A percentile compares a stretch with the other conserved stretches of the same genome.
Evolutionary conservation across 2,113 vertebrate species (phyloP).

Genomic region (Peromyscus californicus): DNA sequence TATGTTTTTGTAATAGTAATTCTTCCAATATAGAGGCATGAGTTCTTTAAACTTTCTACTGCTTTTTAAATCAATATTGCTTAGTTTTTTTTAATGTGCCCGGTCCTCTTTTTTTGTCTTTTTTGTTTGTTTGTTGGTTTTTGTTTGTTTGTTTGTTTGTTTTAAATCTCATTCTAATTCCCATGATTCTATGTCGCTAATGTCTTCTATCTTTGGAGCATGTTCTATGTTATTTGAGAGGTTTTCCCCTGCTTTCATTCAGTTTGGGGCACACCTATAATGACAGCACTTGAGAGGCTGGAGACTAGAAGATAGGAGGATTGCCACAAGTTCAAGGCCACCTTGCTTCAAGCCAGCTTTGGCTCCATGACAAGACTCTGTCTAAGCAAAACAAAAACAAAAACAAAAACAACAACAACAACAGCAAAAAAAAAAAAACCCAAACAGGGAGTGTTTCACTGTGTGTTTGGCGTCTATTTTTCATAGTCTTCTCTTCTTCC

Average conservation of each 20-base stretch:
- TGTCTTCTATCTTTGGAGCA: background rate
- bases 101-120: background rate
- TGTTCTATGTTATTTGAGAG: background rate
- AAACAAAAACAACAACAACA: background rate
- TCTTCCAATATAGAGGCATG: background rate
- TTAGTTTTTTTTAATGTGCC: background rate
- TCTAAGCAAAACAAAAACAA: background rate
- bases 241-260: background rate
- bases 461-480: background rate
- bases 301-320: background rate
- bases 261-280: background rate
- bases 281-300: background rate
- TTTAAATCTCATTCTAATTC: background rate
- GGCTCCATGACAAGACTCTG: background rate
- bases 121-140: background rate
- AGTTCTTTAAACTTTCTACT: background rate
- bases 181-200: background rate
- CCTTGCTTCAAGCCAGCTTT: background rate
- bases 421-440: background rate
- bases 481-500: background rate
- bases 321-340: background rate
- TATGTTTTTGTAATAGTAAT: background rate
- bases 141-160: background rate
- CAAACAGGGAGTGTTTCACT: background rate
- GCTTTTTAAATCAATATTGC: background rate